Conservation (phyloP, 2,797 vertebrate genomes). For the Paramormyrops hopkinsi region DNA sequence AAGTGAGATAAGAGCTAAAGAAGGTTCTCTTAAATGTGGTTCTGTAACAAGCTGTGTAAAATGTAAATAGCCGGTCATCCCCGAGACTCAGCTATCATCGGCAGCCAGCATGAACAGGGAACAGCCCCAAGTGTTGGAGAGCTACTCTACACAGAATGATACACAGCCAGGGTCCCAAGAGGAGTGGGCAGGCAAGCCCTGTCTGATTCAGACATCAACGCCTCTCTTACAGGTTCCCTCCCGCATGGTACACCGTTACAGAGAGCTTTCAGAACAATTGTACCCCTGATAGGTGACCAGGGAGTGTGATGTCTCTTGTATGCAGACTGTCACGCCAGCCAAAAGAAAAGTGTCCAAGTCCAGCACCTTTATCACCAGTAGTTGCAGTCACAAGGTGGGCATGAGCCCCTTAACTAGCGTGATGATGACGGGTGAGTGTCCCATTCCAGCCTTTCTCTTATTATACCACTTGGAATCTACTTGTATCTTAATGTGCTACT, state of each 20-base stretch:
- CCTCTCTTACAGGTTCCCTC: conserved; percentile 6
- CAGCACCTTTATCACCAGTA: conserved; percentile 56
- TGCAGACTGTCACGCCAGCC: conserved; percentile 60
- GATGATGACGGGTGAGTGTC: conserved; percentile 51
- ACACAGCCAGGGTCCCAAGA: conserved; percentile 15
- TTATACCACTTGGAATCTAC: background rate
- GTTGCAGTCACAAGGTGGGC: conserved; percentile 44
- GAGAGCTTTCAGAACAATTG: background rate
- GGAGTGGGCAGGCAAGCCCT: background rate
- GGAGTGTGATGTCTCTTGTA: conserved; percentile 22
- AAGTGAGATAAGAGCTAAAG: background rate
- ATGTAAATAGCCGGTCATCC: conserved; percentile 64
- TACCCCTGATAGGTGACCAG: conserved; percentile 31
- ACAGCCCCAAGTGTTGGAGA: conserved; percentile 39
- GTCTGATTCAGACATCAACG: background rate
- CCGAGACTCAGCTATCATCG: conserved; percentile 75
- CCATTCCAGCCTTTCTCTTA: background rate
- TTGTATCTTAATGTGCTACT: background rate
- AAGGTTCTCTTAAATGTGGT: background rate
- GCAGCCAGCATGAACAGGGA: conserved; percentile 43
- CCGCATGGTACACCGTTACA: background rate
- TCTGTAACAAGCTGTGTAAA: conserved; percentile 15
- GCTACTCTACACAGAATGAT: conserved; percentile 26
- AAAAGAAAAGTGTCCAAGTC: conserved; percentile 81
- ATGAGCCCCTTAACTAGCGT: conserved; percentile 44